Conservation (phyloP, 2,113 vertebrate species). For the Jaculus jaculus region DNA sequence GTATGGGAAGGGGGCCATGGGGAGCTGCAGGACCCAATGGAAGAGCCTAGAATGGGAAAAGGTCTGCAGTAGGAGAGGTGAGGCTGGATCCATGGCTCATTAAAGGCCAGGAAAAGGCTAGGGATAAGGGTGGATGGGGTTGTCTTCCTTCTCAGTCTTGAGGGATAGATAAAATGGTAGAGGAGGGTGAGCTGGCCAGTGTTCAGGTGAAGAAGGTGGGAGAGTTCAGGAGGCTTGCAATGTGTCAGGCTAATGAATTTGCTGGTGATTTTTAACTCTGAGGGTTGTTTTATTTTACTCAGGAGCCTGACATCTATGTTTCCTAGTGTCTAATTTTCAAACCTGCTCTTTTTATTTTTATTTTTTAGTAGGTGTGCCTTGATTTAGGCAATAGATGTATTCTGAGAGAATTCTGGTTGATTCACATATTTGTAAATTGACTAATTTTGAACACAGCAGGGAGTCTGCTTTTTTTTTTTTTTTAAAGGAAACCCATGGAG, state of each 20-base stretch:
- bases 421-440: slow-evolving; percentile 66
- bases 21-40: neutral
- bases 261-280: slow-evolving; percentile 32
- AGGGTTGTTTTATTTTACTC: slow-evolving; percentile 23
- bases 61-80: neutral
- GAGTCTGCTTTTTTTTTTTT: neutral
- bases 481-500: slow-evolving; percentile 54
- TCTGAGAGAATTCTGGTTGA: slow-evolving; percentile 41
- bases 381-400: slow-evolving; percentile 30
- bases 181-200: neutral
- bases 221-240: slow-evolving; percentile 11
- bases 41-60: no score
- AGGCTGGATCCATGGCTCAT: neutral
- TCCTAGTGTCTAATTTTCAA: slow-evolving; percentile 3
- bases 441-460: slow-evolving; percentile 63
- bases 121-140: neutral
- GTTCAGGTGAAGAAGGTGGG: neutral
- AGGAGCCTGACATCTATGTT: slow-evolving; percentile 25
- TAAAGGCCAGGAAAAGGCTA: neutral
- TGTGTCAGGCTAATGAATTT: slow-evolving; percentile 30
- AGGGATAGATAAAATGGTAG: neutral
- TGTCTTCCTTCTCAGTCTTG: neutral
- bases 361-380: slow-evolving; percentile 28
- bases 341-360: neutral
- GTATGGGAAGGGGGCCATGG: neutral